These are phyloP conservation scores for Drosophila putrida DNA, from an alignment of 2,888 invertebrate species.

Conservation along the genomic window DNA sequence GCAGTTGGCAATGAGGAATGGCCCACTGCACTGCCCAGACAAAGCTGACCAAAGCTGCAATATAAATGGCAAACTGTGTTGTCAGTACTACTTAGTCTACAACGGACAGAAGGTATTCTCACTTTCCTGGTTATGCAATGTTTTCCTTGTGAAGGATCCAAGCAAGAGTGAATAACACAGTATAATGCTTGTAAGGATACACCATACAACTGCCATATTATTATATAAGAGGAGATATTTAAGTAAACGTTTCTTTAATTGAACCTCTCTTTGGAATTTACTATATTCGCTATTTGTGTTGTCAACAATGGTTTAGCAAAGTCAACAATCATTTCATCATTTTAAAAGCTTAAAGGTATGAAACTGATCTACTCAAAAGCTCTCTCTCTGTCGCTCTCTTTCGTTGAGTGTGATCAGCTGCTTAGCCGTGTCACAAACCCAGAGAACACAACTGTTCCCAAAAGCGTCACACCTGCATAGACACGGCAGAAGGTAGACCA, in stretches of 20 bases:
- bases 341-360: background rate
- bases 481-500: conserved; percentile 51
- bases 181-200: background rate
- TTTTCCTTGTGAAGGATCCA: background rate
- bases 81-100: conserved; percentile 30
- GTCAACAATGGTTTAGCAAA: conserved; percentile 5
- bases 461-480: conserved; percentile 27
- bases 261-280: background rate
- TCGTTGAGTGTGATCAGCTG: conserved; percentile 22
- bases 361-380: conserved; percentile 12
- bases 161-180: background rate
- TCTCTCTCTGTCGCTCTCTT: background rate
- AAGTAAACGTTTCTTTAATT: background rate
- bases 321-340: conserved; percentile 3
- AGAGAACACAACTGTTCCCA: conserved; percentile 15
- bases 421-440: conserved; percentile 33
- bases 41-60: conserved; percentile 59
- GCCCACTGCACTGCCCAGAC: conserved; percentile 21
- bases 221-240: background rate
- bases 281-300: background rate
- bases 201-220: background rate
- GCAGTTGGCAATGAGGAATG: background rate
- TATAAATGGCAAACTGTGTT: conserved; percentile 50
- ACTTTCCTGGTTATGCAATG: background rate
- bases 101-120: background rate